Conservation (phyloP, 2,888 invertebrate genomes). For the Cinara cedri region DNA sequence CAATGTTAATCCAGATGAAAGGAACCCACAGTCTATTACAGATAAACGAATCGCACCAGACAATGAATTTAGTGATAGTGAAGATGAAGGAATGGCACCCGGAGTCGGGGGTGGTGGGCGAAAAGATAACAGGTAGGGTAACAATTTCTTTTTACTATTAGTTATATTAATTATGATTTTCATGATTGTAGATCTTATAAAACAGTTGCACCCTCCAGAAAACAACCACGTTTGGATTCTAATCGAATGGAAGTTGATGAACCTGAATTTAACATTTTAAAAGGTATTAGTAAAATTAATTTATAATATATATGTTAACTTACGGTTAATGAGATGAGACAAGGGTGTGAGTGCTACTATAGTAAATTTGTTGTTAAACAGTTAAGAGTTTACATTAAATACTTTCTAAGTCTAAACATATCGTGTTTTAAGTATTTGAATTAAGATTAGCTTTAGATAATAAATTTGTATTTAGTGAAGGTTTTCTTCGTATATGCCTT, state of each 20-base stretch:
- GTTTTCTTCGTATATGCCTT: no score
- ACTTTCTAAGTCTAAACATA: no score
- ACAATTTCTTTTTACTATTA: not conserved
- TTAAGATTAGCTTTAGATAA: no score
- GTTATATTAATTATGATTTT: not conserved
- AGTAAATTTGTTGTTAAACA: no score
- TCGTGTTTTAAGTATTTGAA: no score
- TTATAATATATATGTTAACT: not conserved
- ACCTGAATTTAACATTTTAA: constrained; percentile 53
- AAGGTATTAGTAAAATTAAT: constrained; percentile 19
- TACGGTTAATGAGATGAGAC: not conserved
- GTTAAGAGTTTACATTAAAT: no score
- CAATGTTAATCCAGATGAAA: constrained; percentile 87
- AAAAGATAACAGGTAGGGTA: constrained; percentile 63
- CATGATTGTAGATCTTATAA: constrained; percentile 57
- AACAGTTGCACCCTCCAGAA: constrained; percentile 49
- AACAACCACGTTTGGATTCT: constrained; percentile 58
- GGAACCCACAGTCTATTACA: constrained; percentile 76
- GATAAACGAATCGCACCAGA: constrained; percentile 95
- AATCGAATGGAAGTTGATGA: constrained; percentile 55
- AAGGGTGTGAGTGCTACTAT: no score
- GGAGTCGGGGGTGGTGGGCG: constrained; percentile 68
- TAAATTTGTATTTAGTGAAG: no score
- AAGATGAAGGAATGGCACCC: constrained; percentile 77
- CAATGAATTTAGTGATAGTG: constrained; percentile 91